Evolutionary conservation across 2,888 invertebrate genomes (phyloP), one percentile per base, ranked within the genome.

Genomic region (Labia minor): DNA sequence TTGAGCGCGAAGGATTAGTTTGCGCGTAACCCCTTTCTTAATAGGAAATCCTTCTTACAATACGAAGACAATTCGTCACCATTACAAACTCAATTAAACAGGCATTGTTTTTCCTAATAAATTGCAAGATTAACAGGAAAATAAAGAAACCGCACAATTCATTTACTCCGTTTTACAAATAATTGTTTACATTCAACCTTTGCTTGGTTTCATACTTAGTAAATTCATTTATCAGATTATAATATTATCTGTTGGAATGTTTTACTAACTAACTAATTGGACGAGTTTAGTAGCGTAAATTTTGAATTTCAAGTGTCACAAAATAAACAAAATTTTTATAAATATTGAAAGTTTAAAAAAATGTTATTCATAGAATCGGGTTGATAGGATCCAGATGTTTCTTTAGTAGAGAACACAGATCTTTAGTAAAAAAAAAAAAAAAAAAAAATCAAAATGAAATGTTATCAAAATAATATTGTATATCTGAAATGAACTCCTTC

Each of bases 251-350:
- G 26, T 8, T 26, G 8, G 26, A n/a, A 26, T 26, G 26, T 26
- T 26, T 6, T 3, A 26, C 26, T 26, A 26, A 26, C 14, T 26
- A 26, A 26, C 14, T 49, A 49, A 49, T 49, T 49, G 49, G 49
- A 16, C 3, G 49, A 33, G 49, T 49, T 49, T 49, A 49, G 8
- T 49, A 14, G 49, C 16, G 49, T 49, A 49, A 49, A 49, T 49
- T 49, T 49, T 49, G n/a, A 49, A 49, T 16, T 49, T 49, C 49
- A 49, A 49, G 49, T 49, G 49, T 49, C 49, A 49, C 49, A 49
- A 49, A 49, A 49, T 49, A 49, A 49, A 49, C 49, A 49, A 49
- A 49, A 49, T 49, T 49, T 49, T 49, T 49, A 49, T 49, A 49
- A 49, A 49, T 49, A 49, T 49, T 49, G 49, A 49, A 49, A 49